phyloP scores from a whole-genome alignment of 1,140 invertebrate species.

The Steinernema khuongi region DNA sequence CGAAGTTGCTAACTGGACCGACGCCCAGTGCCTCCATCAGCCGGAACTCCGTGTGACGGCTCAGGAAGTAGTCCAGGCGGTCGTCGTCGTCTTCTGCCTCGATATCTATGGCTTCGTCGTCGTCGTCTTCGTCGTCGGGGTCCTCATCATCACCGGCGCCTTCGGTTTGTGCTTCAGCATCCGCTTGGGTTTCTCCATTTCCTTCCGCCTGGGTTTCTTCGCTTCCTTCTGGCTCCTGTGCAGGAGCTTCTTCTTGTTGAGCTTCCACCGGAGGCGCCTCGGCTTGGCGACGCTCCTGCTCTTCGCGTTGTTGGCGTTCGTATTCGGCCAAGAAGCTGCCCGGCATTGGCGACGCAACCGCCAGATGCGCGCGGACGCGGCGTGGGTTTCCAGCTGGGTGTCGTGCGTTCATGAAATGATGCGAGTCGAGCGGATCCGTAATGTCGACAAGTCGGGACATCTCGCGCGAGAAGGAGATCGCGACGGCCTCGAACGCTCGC shows the following conservation, averaged over 20 bases:
- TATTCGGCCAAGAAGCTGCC: background rate
- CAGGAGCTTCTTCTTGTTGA: background rate
- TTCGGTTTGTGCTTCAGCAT: background rate
- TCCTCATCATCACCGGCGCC: background rate
- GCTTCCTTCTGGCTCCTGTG: background rate
- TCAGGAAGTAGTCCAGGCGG: background rate
- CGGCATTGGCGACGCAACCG: background rate
- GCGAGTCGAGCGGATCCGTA: background rate
- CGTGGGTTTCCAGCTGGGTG: background rate
- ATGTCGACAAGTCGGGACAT: background rate
- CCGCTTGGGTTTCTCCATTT: background rate
- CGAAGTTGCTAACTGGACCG: background rate
- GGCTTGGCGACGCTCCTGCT: background rate
- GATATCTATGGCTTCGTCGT: background rate
- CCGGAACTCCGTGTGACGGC: background rate
- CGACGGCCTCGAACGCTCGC: background rate
- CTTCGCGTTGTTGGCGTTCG: background rate
- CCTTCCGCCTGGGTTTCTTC: background rate
- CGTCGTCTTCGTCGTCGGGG: conserved; percentile 15
- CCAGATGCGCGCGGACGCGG: background rate
- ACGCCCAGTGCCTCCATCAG: background rate
- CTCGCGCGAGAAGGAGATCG: background rate
- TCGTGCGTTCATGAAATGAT: background rate
- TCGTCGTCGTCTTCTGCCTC: background rate
- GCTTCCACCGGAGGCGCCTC: background rate